phyloP scores from a whole-genome alignment of 2,113 vertebrate species.

The Calyptomena viridis region DNA sequence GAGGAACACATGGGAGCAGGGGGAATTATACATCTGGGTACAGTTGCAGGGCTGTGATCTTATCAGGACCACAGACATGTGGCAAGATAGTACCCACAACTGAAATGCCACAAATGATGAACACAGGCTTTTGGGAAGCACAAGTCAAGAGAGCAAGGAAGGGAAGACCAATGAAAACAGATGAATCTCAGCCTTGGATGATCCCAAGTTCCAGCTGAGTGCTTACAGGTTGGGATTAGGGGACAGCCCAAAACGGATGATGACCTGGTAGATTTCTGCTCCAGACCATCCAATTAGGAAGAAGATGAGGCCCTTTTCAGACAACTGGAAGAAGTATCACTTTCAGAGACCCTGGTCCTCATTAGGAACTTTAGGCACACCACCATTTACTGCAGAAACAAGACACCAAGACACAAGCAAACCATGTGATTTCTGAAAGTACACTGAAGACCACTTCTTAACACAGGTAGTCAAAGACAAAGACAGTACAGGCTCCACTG shows the following conservation, averaged over 20 bases:
- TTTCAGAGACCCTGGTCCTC: not conserved
- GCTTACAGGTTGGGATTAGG: not conserved
- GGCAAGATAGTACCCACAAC: fast-evolving
- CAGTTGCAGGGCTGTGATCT: not conserved
- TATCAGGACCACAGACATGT: not conserved
- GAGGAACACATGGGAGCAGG: not conserved
- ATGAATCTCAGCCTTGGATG: not conserved
- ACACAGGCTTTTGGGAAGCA: not conserved
- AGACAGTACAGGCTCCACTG: not conserved
- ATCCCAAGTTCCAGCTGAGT: not conserved
- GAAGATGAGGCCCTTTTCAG: not conserved
- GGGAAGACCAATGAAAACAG: not conserved
- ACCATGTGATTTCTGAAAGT: not conserved
- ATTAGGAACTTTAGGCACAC: not conserved
- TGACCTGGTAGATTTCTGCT: not conserved
- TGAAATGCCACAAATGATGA: not conserved
- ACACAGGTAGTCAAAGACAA: not conserved
- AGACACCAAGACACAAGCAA: not conserved
- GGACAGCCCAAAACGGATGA: not conserved
- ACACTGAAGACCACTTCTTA: not conserved
- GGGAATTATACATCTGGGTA: not conserved
- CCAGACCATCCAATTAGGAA: not conserved
- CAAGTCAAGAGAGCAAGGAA: not conserved
- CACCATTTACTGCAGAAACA: not conserved
- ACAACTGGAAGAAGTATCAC: not conserved